phyloP scores from a whole-genome alignment of 2,113 vertebrate species.

The Phainopepla nitens region DNA sequence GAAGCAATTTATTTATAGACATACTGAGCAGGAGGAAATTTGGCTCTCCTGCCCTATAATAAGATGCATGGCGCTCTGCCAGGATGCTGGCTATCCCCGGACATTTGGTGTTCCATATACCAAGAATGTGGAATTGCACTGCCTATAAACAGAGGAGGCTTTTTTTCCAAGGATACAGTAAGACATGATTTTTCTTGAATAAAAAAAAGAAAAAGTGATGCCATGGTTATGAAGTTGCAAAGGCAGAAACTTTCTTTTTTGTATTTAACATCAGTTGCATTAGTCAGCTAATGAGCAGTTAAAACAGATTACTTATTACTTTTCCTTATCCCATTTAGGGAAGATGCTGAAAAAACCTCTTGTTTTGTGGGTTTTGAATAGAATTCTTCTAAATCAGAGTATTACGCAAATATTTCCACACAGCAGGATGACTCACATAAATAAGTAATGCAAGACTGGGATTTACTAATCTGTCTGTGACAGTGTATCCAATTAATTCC shows the following conservation, averaged over 20 bases:
- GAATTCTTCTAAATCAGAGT: neutral
- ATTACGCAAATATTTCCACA: constrained; percentile 26
- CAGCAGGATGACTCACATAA: constrained; percentile 9
- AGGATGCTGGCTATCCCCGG: constrained; percentile 52
- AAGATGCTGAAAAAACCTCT: neutral
- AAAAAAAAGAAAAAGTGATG: neutral
- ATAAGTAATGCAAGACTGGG: neutral
- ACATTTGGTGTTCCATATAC: constrained; percentile 33
- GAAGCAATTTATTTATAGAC: constrained; percentile 68
- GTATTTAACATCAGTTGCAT: neutral
- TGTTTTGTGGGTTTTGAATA: neutral
- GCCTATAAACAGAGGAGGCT: constrained; percentile 40
- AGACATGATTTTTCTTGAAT: neutral
- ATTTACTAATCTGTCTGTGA: constrained; percentile 26
- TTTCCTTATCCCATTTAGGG: neutral
- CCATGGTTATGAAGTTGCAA: neutral
- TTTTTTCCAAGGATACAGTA: neutral
- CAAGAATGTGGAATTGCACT: constrained; percentile 42
- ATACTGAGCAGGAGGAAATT: constrained; percentile 58
- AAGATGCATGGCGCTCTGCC: constrained; percentile 58
- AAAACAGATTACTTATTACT: neutral
- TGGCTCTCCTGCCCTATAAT: constrained; percentile 64
- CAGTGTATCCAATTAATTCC: constrained; percentile 19
- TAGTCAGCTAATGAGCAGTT: neutral
- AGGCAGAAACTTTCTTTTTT: neutral